A percentile compares a stretch with the other conserved stretches of the same genome.
Evolutionary conservation across 2,113 vertebrate species (phyloP).

Genomic region (Platycercus adscitus): DNA sequence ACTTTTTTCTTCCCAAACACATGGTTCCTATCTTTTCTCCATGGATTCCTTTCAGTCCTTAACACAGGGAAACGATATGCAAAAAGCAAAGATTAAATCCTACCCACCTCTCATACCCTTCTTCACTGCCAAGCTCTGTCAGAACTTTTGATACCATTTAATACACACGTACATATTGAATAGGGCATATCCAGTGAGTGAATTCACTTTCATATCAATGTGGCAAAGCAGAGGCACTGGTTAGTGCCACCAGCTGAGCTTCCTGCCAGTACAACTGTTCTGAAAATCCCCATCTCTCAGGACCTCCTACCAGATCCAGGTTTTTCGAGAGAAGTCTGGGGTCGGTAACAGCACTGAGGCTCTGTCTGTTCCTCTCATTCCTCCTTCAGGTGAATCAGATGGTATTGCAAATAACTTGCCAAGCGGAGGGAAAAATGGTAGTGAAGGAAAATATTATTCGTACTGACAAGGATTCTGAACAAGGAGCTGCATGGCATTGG

Average conservation of each 20-base stretch:
- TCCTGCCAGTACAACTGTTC: background rate
- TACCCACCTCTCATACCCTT: background rate
- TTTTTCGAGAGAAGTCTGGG: background rate
- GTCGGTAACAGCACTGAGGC: background rate
- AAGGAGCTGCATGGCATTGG: background rate
- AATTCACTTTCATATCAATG: background rate
- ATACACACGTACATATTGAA: background rate
- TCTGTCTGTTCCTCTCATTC: background rate
- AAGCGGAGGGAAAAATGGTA: background rate
- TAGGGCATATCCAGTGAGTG: background rate
- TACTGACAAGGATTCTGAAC: conserved; percentile 9
- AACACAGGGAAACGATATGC: accelerated
- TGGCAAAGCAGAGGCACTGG: background rate
- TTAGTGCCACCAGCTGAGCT: background rate
- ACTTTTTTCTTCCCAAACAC: background rate
- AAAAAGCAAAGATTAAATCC: background rate
- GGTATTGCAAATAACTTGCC: background rate
- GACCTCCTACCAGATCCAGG: background rate
- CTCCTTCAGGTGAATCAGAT: conserved; percentile 51
- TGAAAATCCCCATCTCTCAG: background rate
- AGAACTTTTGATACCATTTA: background rate
- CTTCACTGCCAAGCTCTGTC: background rate
- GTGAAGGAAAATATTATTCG: background rate
- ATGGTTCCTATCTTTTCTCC: background rate
- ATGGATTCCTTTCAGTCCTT: background rate